These are phyloP conservation scores for Gulo gulo DNA, from an alignment of 2,113 vertebrate genomes.

Conservation along the genomic window DNA sequence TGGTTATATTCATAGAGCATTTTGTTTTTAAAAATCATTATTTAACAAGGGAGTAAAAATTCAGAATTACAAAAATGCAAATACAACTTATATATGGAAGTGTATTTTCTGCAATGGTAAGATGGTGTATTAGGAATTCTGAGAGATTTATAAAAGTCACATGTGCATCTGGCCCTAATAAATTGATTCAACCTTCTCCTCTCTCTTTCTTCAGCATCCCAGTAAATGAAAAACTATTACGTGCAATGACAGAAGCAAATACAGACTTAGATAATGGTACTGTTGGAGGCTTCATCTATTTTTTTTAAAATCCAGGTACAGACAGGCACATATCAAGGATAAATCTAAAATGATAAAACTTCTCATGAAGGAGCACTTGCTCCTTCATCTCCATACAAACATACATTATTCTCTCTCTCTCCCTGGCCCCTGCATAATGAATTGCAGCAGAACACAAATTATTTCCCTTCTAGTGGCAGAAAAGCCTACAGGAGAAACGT, in stretches of 20 bases:
- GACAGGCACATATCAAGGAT: constrained; percentile 2
- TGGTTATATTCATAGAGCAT: background rate
- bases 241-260: background rate
- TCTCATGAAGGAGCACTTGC: background rate
- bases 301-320: background rate
- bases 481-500: background rate
- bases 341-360: constrained; percentile 35
- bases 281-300: background rate
- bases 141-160: background rate
- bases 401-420: background rate
- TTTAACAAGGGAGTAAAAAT: background rate
- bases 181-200: constrained; percentile 17
- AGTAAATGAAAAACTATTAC: constrained; percentile 30
- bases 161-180: background rate
- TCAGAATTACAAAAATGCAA: background rate
- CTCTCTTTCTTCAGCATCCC: background rate
- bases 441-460: background rate
- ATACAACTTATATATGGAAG: background rate
- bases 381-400: background rate
- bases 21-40: constrained; percentile 11
- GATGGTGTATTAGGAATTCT: background rate
- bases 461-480: background rate
- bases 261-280: constrained; percentile 43
- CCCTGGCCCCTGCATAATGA: background rate
- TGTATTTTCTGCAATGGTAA: background rate